phyloP scores from a whole-genome alignment of 2,888 invertebrate genomes.

The Drosophila antonietae region DNA sequence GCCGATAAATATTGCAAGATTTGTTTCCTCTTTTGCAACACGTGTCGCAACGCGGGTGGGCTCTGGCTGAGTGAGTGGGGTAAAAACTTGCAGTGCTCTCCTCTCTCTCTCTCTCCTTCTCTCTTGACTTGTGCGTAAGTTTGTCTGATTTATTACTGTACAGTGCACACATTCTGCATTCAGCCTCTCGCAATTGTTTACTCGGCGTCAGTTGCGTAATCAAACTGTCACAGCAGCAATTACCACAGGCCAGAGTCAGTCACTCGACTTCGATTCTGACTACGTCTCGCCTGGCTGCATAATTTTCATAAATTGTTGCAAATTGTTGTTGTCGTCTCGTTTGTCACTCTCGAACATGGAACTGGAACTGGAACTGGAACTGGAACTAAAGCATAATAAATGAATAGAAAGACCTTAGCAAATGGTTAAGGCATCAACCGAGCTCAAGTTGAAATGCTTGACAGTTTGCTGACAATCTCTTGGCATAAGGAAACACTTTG shows the following conservation, averaged over 20 bases:
- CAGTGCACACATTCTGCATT: conserved; percentile 34
- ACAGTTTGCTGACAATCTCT: conserved; percentile 22
- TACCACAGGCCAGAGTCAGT: conserved; percentile 45
- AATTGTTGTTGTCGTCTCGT: conserved; percentile 54
- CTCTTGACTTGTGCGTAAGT: conserved; percentile 53
- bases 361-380: conserved; percentile 24
- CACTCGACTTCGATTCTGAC: conserved; percentile 8
- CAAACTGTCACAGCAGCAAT: conserved; percentile 74
- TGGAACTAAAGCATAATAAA: conserved; percentile 28
- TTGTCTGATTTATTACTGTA: conserved; percentile 60
- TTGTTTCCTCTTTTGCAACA: conserved; percentile 45
- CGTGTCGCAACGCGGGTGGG: conserved; percentile 58
- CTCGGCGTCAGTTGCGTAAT: conserved; percentile 60
- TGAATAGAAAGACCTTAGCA: conserved; percentile 7
- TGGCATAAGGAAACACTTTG: not conserved
- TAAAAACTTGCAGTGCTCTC: not conserved
- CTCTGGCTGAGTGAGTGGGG: conserved; percentile 15
- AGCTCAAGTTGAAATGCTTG: conserved; percentile 25
- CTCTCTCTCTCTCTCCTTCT: too few relatives aligned
- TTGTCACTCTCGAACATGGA: conserved; percentile 41
- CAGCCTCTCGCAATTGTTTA: conserved; percentile 6
- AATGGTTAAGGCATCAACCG: conserved; percentile 18
- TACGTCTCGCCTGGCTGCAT: conserved; percentile 44
- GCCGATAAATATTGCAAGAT: conserved; percentile 68
- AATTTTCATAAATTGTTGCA: conserved; percentile 77